Base-by-base conservation (phyloP, 2,797 vertebrate species). In the Neoniphon sammara region DNA sequence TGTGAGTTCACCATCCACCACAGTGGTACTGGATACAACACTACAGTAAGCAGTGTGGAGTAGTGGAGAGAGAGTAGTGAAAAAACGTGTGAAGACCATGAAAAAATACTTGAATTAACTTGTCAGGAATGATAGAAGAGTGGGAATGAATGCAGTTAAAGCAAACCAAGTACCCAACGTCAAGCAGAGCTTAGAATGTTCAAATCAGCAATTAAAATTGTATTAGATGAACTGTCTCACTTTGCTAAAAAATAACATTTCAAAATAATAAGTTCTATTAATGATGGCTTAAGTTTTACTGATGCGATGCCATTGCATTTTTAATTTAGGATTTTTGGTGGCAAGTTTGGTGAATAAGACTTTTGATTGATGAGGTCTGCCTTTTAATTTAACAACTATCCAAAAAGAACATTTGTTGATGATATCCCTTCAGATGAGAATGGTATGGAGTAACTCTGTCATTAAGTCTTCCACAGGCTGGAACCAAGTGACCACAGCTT, bases 221-320 rank as follows among this genome's bases (percentile, higher is more conserved):
- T 20, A n/a, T 6, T 2, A 34, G 17, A 54, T 20, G 0, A 58
- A 54, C 12, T 30, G 17, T 31, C 54, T 57, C 15, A 25, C 2
- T 17, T 7, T 15, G 5, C 50, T 1, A 63, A 59, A 8, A 54
- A 68, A 67, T 57, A 42, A 18, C 4, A 59, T n/a, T 57, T 0
- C 36, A 60, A 75, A 42, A 15, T 39, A 36, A 4, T 47, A 2
- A 27, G 42, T 4, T 50, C 30, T 30, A 23, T 46, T 58, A 46
- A 59, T 62, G 3, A 75, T 75, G 61, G 54, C 42, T 78, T 74
- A 15, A 2, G 15, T 54, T 81, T 73, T 71, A 63, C 17, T 60
- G 14, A 15, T 15, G 42, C 3, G 42, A 17, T 56, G 61, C 52
- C 73, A 79, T 57, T 62, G 62, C 34, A 53, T 80, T 80, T 70